These are phyloP conservation scores for Opisthograptis luteolata DNA, from an alignment of 2,888 invertebrate species.

Conservation along the genomic window DNA sequence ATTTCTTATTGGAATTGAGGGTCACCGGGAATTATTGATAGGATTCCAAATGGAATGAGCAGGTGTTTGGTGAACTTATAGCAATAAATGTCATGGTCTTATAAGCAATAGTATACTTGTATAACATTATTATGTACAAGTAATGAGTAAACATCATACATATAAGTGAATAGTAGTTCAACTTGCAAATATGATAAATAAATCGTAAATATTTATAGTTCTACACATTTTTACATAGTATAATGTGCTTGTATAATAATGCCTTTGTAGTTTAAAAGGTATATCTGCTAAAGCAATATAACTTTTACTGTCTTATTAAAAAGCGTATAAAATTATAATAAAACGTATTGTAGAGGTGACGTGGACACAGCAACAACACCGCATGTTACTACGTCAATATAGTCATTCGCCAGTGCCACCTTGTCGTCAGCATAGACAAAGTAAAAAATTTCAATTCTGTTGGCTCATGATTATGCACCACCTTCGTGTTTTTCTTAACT, in stretches of 20 bases:
- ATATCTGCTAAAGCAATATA: conserved; percentile 19
- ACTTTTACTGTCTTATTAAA: conserved; percentile 15
- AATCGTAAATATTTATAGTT: background rate
- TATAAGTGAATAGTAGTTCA: background rate
- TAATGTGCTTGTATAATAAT: background rate
- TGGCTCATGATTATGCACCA: conserved; percentile 5
- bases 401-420: conserved; percentile 23
- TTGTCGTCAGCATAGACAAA: conserved; percentile 25
- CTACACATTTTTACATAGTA: background rate
- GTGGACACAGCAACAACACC: conserved; percentile 28
- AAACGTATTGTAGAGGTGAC: conserved; percentile 17
- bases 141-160: background rate
- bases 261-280: background rate
- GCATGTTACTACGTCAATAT: conserved; percentile 25
- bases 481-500: conserved; percentile 34
- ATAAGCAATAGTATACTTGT: background rate
- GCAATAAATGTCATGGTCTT: background rate
- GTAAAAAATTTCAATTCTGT: conserved; percentile 22
- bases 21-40: conserved; percentile 6
- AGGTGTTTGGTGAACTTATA: background rate
- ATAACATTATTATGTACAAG: background rate
- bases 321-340: conserved; percentile 18
- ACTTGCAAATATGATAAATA: conserved; percentile 1
- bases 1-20: background rate
- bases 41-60: conserved; percentile 1